Evolutionary conservation across 2,888 invertebrate species (phyloP).

Genomic region (Hydriomena furcata): DNA sequence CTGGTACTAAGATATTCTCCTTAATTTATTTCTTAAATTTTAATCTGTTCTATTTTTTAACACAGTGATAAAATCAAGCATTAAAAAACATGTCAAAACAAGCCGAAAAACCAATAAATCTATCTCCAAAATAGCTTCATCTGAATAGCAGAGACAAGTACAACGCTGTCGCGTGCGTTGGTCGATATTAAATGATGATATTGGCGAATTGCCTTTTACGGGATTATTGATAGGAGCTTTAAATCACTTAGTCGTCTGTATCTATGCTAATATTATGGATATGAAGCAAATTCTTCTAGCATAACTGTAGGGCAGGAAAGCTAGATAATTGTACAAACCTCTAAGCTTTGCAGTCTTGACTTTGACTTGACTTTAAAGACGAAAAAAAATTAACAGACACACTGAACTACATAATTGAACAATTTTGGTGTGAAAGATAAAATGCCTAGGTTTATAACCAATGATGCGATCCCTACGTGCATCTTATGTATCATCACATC

Average conservation of each 20-base stretch:
- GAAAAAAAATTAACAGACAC: too few species aligned
- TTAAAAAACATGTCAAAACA: constrained; percentile 20
- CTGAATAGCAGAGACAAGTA: constrained; percentile 15
- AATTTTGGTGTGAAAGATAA: too few species aligned
- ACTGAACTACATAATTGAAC: too few species aligned
- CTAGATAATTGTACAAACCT: too few species aligned
- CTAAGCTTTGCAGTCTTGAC: too few species aligned
- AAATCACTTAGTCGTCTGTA: constrained; percentile 3
- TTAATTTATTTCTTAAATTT: neutral
- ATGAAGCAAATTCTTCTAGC: neutral
- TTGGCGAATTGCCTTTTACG: constrained; percentile 18
- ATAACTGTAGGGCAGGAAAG: neutral
- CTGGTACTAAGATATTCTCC: too few species aligned
- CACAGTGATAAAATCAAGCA: neutral
- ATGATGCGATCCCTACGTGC: too few species aligned
- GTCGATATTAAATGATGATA: constrained; percentile 18
- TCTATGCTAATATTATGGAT: constrained; percentile 1
- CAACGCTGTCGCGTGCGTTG: constrained; percentile 24
- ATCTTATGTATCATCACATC: too few species aligned
- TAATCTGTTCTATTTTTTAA: neutral
- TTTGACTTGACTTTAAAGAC: too few species aligned
- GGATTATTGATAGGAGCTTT: constrained; percentile 7
- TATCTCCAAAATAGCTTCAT: constrained; percentile 10
- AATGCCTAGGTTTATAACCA: too few species aligned
- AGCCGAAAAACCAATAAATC: constrained; percentile 25